A percentile compares a stretch with the other conserved stretches of the same genome.
Evolutionary conservation across 2,113 vertebrate genomes (phyloP).

Genomic region (Epinephelus lanceolatus): DNA sequence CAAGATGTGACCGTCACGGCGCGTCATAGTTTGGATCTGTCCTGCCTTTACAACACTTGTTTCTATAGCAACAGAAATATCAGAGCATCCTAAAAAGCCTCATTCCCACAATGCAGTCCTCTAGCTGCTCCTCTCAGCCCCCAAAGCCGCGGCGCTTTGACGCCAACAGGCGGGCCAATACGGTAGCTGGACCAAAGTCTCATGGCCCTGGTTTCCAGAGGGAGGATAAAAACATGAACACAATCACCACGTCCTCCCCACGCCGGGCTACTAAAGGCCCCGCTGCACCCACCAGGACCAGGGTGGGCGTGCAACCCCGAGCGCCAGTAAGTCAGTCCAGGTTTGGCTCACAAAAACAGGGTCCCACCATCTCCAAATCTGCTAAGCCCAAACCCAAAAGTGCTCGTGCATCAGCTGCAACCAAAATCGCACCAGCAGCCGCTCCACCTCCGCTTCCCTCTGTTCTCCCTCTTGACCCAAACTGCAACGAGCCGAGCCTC

Average conservation of each 20-base stretch:
- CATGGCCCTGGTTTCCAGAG: constrained; percentile 67
- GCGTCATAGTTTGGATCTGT: constrained; percentile 68
- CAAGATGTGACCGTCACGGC: constrained; percentile 83
- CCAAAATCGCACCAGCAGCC: constrained; percentile 50
- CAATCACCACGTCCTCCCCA: constrained; percentile 78
- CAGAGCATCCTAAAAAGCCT: constrained; percentile 53
- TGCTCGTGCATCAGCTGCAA: constrained; percentile 33
- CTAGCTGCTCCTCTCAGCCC: constrained; percentile 70
- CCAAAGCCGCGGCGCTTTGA: constrained; percentile 80
- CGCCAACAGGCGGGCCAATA: constrained; percentile 64
- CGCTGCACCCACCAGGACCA: constrained; percentile 70
- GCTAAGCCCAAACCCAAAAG: constrained; percentile 78
- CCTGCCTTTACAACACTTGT: constrained; percentile 60
- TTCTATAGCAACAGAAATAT: constrained; percentile 77
- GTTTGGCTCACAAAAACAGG: constrained; percentile 72
- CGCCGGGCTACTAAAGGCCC: constrained; percentile 72
- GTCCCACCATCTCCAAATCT: constrained; percentile 51
- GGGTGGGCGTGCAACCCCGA: constrained; percentile 70
- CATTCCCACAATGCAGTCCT: constrained; percentile 82
- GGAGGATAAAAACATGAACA: constrained; percentile 86
- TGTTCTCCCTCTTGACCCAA: constrained; percentile 88
- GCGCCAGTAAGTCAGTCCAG: constrained; percentile 70
- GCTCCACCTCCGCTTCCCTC: constrained; percentile 59
- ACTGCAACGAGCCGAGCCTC: constrained; percentile 93
- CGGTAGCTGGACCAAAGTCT: constrained; percentile 70